phyloP scores from a whole-genome alignment of 1,140 invertebrate genomes.

The Rhizoglyphus robini region DNA sequence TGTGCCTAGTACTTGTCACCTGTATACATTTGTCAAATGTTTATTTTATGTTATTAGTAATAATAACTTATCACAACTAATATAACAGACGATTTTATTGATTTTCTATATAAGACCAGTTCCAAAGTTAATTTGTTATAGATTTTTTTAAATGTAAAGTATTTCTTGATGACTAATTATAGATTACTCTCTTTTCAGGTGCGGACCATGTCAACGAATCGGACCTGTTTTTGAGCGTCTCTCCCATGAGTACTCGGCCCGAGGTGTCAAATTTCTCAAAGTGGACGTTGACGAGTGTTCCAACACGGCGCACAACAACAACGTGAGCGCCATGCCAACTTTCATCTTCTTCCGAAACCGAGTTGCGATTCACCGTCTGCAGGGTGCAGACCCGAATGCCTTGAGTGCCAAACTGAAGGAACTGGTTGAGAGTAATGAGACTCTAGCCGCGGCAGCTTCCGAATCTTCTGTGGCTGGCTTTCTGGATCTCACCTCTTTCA shows the following conservation, averaged over 20 bases:
- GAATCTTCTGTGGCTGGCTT: conserved; percentile 24
- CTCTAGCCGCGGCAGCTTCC: conserved; percentile 23
- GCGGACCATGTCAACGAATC: conserved; percentile 44
- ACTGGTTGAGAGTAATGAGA: conserved; percentile 48
- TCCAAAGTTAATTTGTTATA: too few species aligned
- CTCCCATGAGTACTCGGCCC: conserved; percentile 61
- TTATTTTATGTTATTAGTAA: too few species aligned
- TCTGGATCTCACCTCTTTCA: conserved; percentile 68
- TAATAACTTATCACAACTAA: too few species aligned
- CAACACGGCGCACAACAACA: conserved; percentile 66
- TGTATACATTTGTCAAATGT: too few species aligned
- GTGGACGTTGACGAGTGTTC: conserved; percentile 78
- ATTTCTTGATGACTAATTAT: not conserved
- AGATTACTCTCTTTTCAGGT: conserved; percentile 25
- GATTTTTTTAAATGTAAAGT: not conserved
- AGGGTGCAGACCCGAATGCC: conserved; percentile 63
- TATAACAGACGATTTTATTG: not conserved
- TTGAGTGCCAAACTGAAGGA: conserved; percentile 81
- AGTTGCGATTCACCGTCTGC: conserved; percentile 59
- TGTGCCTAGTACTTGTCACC: too few species aligned
- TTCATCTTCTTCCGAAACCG: conserved; percentile 88
- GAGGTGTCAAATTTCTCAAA: conserved; percentile 73
- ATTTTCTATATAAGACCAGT: not conserved
- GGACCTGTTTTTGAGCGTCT: conserved; percentile 76
- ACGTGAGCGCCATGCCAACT: conserved; percentile 90